Evolutionary conservation across 2,888 invertebrate genomes (phyloP), one percentile per base, ranked within the genome.

Genomic region (Drosophila cyrtoloma): DNA sequence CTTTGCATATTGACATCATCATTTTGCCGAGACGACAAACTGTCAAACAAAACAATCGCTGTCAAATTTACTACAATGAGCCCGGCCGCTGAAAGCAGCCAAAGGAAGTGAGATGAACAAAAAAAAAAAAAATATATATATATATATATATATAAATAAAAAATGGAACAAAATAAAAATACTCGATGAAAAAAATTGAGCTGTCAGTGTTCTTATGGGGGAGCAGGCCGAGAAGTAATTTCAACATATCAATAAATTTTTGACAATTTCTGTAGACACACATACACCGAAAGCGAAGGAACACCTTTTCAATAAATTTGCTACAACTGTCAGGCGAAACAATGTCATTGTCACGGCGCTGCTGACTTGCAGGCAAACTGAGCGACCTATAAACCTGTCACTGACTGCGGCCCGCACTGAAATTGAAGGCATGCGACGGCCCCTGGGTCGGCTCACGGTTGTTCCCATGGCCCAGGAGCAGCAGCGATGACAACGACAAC

Each of bases 251-350:
- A 88, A 88, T 88, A 88, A 88, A 88, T 88, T 87, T 86, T 86
- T 86, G 84, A 87, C 86, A 87, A 84, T 84, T 86, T 58, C 70
- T 79, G 70, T 65, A 64, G 37, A 61, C 57, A 62, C 30, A 35
- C 33, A 52, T n/a, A 57, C 14, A 62, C 3, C 57, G 79, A 79
- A 75, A 74, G 69, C 68, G 75, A 52, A 74, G 85, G 77, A 86
- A 87, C 87, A 88, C 89, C 89, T 87, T 87, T 87, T 89, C 88
- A 88, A 89, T 89, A 89, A 89, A 89, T 89, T 89, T 88, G 86
- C 90, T 81, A 89, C 90, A 89, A 89, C 89, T 89, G 88, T 89
- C 90, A 89, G 82, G 79, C 84, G 77, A 86, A 89, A 89, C 88
- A 89, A 89, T 89, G 88, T 89, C 90, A 89, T 89, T 89, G 89